Conservation (phyloP, 1,140 invertebrate species). For the Mercenaria mercenaria region DNA sequence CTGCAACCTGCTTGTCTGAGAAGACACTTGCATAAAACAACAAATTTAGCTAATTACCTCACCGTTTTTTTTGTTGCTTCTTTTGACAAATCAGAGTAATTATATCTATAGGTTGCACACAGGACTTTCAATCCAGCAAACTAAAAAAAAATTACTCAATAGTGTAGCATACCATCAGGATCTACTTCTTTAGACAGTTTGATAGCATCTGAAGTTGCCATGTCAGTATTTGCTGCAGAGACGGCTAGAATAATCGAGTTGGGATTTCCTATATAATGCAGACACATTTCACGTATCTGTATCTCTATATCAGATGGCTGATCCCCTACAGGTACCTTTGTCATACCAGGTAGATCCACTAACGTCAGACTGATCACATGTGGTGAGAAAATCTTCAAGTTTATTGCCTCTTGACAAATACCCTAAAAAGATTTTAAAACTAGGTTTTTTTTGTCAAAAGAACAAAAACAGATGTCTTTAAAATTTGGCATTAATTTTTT, state of each 20-base stretch:
- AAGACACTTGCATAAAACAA: no score
- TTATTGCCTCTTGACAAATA: slow-evolving; percentile 98
- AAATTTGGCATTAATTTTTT: no score
- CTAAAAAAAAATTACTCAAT: no score
- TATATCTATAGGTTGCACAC: no score
- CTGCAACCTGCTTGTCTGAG: no score
- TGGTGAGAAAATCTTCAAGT: slow-evolving; percentile 97
- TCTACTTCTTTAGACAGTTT: slow-evolving; percentile 86
- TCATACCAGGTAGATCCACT: slow-evolving; percentile 99
- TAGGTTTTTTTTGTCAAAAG: not conserved
- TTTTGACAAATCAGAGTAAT: no score
- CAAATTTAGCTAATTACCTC: no score
- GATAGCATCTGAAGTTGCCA: slow-evolving; percentile 86
- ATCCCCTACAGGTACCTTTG: slow-evolving; percentile 93
- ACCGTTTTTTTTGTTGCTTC: no score
- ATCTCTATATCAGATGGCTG: slow-evolving; percentile 89
- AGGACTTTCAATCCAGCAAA: no score
- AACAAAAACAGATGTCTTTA: no score
- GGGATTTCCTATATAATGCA: slow-evolving; percentile 88
- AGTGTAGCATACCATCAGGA: slow-evolving; percentile 82
- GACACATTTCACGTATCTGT: slow-evolving; percentile 88
- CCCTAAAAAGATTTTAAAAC: slow-evolving; percentile 88
- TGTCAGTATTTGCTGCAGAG: slow-evolving; percentile 86
- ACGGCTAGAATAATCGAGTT: slow-evolving; percentile 89
- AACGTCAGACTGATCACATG: slow-evolving; percentile 98